Conservation (phyloP, 2,888 invertebrate species). For the Pharmacophagus antenor region DNA sequence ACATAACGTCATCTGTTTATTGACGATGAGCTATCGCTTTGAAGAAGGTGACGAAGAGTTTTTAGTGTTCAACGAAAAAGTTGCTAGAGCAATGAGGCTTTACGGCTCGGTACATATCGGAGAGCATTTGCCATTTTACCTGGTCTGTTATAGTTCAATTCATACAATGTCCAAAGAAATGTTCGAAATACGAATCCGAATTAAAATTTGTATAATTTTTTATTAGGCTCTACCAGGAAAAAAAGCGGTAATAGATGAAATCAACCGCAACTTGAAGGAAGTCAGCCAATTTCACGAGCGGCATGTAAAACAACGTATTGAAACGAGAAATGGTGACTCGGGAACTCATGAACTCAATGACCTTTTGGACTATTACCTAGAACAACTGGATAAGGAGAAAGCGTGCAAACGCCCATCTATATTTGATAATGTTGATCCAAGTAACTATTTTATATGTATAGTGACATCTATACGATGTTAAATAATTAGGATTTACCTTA, state of each 20-base stretch:
- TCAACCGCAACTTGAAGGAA: constrained; percentile 58
- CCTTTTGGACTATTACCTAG: constrained; percentile 48
- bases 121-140: constrained; percentile 87
- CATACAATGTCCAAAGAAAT: no score
- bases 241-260: constrained; percentile 61
- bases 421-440: constrained; percentile 41
- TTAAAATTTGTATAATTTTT: neutral
- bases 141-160: no score
- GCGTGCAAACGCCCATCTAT: constrained; percentile 33
- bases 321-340: constrained; percentile 32
- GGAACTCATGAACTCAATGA: constrained; percentile 41
- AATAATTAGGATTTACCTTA: neutral
- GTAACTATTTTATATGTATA: constrained; percentile 35
- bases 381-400: constrained; percentile 39
- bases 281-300: constrained; percentile 45
- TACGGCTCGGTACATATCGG: constrained; percentile 88
- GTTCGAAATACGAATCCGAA: no score
- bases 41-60: constrained; percentile 67
- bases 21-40: constrained; percentile 84
- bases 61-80: constrained; percentile 85
- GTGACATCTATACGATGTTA: neutral
- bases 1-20: constrained; percentile 91
- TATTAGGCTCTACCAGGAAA: constrained; percentile 51
- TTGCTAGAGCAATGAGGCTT: constrained; percentile 90
- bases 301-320: constrained; percentile 35